These are phyloP conservation scores for Medauroidea extradentata DNA, from an alignment of 1,140 invertebrate genomes.

Conservation along the genomic window DNA sequence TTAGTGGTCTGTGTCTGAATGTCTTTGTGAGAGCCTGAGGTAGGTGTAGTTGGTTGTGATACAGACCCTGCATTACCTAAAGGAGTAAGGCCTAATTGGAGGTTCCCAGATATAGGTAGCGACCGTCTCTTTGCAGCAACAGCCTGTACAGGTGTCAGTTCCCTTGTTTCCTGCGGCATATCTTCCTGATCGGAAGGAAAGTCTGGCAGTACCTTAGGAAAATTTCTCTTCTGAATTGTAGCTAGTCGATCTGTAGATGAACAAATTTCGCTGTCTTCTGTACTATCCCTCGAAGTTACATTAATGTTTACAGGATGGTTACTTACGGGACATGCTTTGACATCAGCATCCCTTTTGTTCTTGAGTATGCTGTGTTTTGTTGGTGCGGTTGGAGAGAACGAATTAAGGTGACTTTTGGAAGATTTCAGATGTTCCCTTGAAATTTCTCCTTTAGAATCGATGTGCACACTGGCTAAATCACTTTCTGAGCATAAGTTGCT, in stretches of 20 bases:
- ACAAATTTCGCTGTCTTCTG: slow-evolving; percentile 37
- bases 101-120: slow-evolving; percentile 39
- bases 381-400: too few relatives aligned
- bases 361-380: background rate
- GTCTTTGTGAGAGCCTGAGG: slow-evolving; percentile 15
- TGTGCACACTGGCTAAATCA: too few relatives aligned
- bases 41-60: slow-evolving; percentile 42
- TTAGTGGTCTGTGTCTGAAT: slow-evolving; percentile 6
- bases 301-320: slow-evolving; percentile 55
- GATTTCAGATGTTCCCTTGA: background rate
- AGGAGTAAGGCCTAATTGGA: background rate
- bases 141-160: slow-evolving; percentile 1
- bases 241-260: slow-evolving; percentile 64
- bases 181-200: slow-evolving; percentile 47
- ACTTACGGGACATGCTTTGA: background rate
- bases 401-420: too few relatives aligned
- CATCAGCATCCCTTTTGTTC: background rate
- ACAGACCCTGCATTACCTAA: slow-evolving; percentile 19
- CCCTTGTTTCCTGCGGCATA: background rate
- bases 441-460: background rate
- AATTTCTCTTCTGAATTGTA: slow-evolving; percentile 69
- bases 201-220: slow-evolving; percentile 77
- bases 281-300: slow-evolving; percentile 56
- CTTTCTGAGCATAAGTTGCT: too few relatives aligned
- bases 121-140: slow-evolving; percentile 40